Conservation (phyloP, 2,888 invertebrate species). For the Eurois occulta region DNA sequence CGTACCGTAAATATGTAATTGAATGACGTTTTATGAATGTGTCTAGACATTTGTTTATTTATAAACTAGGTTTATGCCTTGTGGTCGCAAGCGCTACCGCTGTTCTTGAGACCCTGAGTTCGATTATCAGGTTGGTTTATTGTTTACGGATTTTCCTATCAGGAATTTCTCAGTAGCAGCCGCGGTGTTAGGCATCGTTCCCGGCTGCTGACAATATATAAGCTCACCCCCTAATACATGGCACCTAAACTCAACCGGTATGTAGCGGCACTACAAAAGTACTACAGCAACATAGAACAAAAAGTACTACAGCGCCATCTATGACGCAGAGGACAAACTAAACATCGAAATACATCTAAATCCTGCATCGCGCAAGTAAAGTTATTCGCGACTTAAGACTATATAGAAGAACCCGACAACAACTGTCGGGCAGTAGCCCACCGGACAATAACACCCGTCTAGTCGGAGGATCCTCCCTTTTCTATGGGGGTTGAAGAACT, state of each 20-base stretch:
- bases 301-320: too few relatives aligned
- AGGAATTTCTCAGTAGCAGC: not conserved
- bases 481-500: too few relatives aligned
- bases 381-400: too few relatives aligned
- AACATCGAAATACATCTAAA: too few relatives aligned
- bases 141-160: not conserved
- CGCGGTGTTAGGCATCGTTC: not conserved
- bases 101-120: not conserved
- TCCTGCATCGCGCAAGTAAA: too few relatives aligned
- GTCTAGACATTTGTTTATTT: conserved; percentile 51
- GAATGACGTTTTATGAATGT: conserved; percentile 33
- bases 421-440: too few relatives aligned
- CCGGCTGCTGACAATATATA: not conserved
- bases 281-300: too few relatives aligned
- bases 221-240: not conserved
- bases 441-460: too few relatives aligned
- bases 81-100: not conserved
- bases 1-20: conserved; percentile 30
- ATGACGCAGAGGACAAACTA: too few relatives aligned
- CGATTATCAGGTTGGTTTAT: not conserved
- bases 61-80: not conserved
- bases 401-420: too few relatives aligned
- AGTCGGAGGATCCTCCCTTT: too few relatives aligned
- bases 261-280: too few relatives aligned
- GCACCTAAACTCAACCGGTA: not conserved